Base-by-base conservation (phyloP, 1,140 invertebrate species). In the Panagrolaimus sp. region DNA sequence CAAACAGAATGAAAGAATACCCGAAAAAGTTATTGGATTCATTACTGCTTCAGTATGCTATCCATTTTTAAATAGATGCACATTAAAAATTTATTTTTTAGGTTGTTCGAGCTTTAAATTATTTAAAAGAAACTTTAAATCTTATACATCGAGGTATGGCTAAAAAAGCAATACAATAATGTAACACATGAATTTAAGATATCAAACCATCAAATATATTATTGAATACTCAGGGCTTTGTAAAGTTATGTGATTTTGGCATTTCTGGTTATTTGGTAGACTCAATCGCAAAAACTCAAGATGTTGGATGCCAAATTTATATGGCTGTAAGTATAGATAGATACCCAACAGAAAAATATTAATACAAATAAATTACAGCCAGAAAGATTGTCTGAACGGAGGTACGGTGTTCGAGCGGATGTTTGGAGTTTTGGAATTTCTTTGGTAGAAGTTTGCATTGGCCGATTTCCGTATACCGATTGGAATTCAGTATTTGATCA, bases 141-240 rank as follows among this genome's bases (percentile, higher is more conserved):
- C 80, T 78, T 32, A 78, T 79, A 38, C 77, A 78, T 65, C 63
- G 77, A 14, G 73, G 24, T 17, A 38, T 6, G n/a, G 15, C 28
- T 14, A 66, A 38, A 10, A 38, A 38, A 38, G 8, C 8, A 26
- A 0, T 66, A 43, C 45, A 43, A 3, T 44, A 26, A 14, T 63
- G 6, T 21, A 70, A 45, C 77, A 67, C 46, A 78, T 38, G 2
- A 4, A 2, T 38, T 38, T 38, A 4, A 38, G 95, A 98, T 88
- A 93, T 98, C 0, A 98, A 98, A 85, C 95, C 95, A 45, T 96
- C 92, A 77, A 98, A 98, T 86, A 97, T 97, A 82, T 85, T 98
- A 72, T 87, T 97, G 73, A 92, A 96, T 85, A 87, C 89, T 79
- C n/a, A 76, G 55, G 86, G 94, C 38, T 90, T 93, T 79, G 94